Base-by-base conservation (phyloP, 2,888 invertebrate species). In the Polia nebulosa region DNA sequence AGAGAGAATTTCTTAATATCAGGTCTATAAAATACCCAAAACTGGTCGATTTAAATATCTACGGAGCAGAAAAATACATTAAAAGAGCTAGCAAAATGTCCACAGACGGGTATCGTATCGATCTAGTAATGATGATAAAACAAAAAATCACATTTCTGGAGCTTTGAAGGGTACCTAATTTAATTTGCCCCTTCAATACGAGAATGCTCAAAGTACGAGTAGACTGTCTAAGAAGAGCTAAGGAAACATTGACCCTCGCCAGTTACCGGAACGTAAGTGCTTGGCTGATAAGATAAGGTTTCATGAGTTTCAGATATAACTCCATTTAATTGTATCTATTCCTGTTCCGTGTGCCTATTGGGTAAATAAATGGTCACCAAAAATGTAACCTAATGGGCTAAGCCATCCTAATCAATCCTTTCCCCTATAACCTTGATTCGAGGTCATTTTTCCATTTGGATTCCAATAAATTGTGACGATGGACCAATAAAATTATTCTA, bases 161-260 rank as follows among this genome's bases (percentile, higher is more conserved):
- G 20, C 20, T 44, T 34, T 0, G 13, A 34, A 13, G 1, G 11
- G n/a, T n/a, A n/a, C n/a, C 34, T 36, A 15, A 4, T 29, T 36
- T 3, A 34, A 11, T 34, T 34, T 8, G 34, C 2, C 13, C 34
- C 1, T 11, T 11, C 9, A 36, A 36, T 15, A 6, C 17, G 17
- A 15, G 17, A 39, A 39, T 5, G n/a, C 15, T 59, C 1, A 49
- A 65, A 64, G 27, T n/a, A n/a, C n/a, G n/a, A n/a, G n/a, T 65
- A 32, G 25, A 51, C 17, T 25, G 17, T 39, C n/a, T 11, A 13
- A 39, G 36, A 47, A 39, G 22, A 15, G 29, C 64, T 64, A 32
- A 68, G 8, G 22, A 68, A 36, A 66, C 68, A 68, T 45, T 66
- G 53, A 66, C 34, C 68, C 44, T 45, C 44, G 34, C 11, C 67